Evolutionary conservation across 2,888 invertebrate genomes (phyloP), one percentile per base, ranked within the genome.

Genomic region (Pasiphila rectangulata): DNA sequence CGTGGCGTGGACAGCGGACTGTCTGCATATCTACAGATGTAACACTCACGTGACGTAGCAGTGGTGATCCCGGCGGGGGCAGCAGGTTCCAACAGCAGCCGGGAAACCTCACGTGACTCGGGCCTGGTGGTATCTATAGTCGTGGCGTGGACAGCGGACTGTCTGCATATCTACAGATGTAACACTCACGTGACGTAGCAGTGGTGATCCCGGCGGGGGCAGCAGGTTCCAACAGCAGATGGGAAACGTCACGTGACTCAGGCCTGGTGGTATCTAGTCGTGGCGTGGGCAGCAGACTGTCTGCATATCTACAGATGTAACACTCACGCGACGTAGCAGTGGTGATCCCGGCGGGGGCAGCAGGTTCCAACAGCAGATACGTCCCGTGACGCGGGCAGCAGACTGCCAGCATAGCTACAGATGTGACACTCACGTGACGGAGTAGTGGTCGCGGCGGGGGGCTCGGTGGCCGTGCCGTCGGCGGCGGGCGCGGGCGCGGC

Each of bases 401-500:
- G 6, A 21, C 6, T 5, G 6, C 4, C 2, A 2, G 21, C 4
- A 2, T 6, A 9, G 15, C 9, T 15, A 19, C 12, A 39, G 34
- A 32, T 17, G 13, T 16, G 16, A 24, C 41, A 54, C 54, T 54
- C 44, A 54, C 54, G 55, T 36, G 40, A 9, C 24, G 43, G n/a
- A 25, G 32, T 3, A 4, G 30, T 9, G 20, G 12, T 27, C 4
- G 12, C 27, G 7, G 27, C 12, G 13, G 0, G 25, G 5, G 25
- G 29, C 38, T 12, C n/a, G 5, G 40, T 10, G 39, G 23, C 10
- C 50, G 44, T 13, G 21, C 39, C 29, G 53, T 53, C 27, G 46
- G 52, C 17, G 44, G 57, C 23, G 25, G 53, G 9, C 32, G 46
- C 12, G 41, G 47, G 5, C 36, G 45, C 5, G 10, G 54, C 41